A percentile compares a stretch with the other conserved stretches of the same genome.
These are phyloP conservation scores for Aphrophora alni DNA, from an alignment of 2,888 invertebrate genomes.

Conservation along the genomic window DNA sequence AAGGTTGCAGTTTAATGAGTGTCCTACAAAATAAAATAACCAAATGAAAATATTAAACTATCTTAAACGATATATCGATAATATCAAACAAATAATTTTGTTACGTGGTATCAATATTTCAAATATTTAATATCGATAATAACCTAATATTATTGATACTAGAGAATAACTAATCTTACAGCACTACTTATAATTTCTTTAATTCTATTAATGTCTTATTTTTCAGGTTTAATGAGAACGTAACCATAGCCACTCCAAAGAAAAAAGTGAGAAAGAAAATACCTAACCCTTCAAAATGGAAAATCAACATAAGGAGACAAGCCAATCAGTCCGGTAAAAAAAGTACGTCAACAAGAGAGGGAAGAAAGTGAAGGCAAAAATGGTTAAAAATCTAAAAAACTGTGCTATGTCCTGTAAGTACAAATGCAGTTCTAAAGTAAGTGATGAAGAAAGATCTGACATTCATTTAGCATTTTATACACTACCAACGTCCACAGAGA, in stretches of 20 bases:
- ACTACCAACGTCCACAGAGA: not conserved
- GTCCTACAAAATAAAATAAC: no score
- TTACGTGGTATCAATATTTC: no score
- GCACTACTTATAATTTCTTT: no score
- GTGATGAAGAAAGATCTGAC: not conserved
- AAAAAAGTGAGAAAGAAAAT: not conserved
- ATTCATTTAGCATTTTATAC: not conserved
- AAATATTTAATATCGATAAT: no score
- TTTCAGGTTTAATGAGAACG: no score
- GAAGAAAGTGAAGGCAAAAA: not conserved
- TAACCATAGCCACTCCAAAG: not conserved
- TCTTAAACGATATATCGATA: no score
- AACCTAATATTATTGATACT: no score
- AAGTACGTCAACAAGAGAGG: not conserved
- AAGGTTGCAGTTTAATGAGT: no score
- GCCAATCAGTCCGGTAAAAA: slow-evolving; percentile 20
- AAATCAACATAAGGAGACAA: slow-evolving; percentile 17
- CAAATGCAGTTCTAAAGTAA: slow-evolving; percentile 6
- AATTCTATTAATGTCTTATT: no score
- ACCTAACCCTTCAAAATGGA: slow-evolving; percentile 7
- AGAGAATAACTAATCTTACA: no score
- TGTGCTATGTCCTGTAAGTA: slow-evolving; percentile 7
- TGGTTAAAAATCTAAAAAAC: slow-evolving; percentile 8
- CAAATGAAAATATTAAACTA: no score
- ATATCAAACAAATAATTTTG: no score